Conservation (phyloP, 2,797 vertebrate species). For the Cichlasoma orientale region DNA sequence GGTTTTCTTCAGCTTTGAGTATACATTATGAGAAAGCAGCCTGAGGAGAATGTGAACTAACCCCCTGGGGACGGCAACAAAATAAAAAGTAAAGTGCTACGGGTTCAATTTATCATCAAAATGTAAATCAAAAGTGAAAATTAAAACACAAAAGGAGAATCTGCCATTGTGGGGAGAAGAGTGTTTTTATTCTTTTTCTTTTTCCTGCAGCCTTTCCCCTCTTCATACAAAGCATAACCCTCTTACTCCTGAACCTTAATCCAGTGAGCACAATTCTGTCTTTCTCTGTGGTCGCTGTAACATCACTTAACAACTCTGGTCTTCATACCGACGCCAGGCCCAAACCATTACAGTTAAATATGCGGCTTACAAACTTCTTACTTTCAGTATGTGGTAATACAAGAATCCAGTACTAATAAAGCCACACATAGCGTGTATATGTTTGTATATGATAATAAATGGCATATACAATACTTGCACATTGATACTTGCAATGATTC, state of each 20-base stretch:
- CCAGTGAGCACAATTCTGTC: conserved; percentile 23
- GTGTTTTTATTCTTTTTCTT: conserved; percentile 23
- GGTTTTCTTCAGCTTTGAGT: conserved; percentile 22
- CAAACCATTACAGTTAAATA: conserved; percentile 11
- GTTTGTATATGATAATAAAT: not conserved
- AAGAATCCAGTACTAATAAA: not conserved
- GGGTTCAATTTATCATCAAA: conserved; percentile 42
- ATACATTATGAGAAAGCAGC: conserved; percentile 11
- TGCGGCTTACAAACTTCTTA: not conserved
- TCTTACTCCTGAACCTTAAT: conserved; percentile 35
- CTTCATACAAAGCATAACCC: conserved; percentile 19
- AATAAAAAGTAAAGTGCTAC: conserved; percentile 31
- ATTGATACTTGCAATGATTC: too few species aligned
- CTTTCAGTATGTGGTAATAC: not conserved
- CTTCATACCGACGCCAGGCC: not conserved
- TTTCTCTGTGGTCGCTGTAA: conserved; percentile 12
- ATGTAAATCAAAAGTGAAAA: conserved; percentile 42
- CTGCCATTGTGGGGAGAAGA: not conserved
- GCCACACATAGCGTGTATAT: too few species aligned
- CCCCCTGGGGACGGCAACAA: conserved; percentile 15
- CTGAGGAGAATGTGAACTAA: conserved; percentile 7
- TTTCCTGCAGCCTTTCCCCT: conserved; percentile 19
- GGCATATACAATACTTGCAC: too few species aligned
- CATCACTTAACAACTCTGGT: conserved; percentile 30
- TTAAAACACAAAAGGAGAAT: conserved; percentile 16